Evolutionary conservation across 1,140 invertebrate species (phyloP).

Genomic region (Drosophila pruinosa): DNA sequence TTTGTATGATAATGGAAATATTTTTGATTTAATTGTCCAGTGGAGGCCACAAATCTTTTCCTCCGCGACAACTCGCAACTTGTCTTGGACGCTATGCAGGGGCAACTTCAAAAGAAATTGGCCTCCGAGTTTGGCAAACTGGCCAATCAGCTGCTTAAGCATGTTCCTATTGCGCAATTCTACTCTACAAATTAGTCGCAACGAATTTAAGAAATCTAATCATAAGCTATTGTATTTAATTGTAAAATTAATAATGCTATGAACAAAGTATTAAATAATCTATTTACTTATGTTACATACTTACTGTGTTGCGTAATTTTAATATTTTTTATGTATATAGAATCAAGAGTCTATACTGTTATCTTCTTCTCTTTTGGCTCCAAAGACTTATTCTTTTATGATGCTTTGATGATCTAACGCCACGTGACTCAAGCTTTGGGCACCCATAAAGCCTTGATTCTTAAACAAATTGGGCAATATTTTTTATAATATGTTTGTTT

Average conservation of each 20-base stretch:
- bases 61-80: conserved; percentile 88
- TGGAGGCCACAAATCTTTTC: conserved; percentile 89
- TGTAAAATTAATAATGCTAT: conserved; percentile 48
- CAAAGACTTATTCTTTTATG: too few species aligned
- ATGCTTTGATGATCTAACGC: too few species aligned
- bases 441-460: background rate
- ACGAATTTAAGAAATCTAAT: conserved; percentile 6
- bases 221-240: conserved; percentile 55
- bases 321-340: background rate
- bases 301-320: conserved; percentile 30
- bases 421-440: too few species aligned
- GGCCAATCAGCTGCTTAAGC: conserved; percentile 86
- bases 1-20: background rate
- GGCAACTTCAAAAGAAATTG: conserved; percentile 87
- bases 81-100: conserved; percentile 88
- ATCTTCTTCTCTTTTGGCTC: too few species aligned
- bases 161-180: conserved; percentile 86
- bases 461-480: background rate
- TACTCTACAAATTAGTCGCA: conserved; percentile 79
- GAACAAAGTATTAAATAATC: conserved; percentile 67
- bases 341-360: too few species aligned
- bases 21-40: conserved; percentile 83
- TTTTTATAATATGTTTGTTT: conserved; percentile 34
- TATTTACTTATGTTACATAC: too few species aligned
- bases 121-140: conserved; percentile 86